Evolutionary conservation across 2,888 invertebrate genomes (phyloP).

Genomic region (Lepeophtheirus nordmannii): DNA sequence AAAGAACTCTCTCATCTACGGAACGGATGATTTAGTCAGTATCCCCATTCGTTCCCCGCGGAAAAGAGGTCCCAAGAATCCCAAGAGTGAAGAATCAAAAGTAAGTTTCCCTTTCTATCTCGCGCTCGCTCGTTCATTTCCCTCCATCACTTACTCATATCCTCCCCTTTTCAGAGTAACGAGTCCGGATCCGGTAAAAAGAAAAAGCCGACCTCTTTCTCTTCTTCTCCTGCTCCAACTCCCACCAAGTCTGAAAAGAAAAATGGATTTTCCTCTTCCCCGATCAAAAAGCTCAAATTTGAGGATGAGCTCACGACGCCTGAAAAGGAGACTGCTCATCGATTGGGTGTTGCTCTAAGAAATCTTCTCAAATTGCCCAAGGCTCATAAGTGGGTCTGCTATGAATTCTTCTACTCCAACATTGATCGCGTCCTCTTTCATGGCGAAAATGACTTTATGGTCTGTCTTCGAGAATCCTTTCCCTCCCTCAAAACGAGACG

Average conservation of each 20-base stretch:
- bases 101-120: too few relatives aligned
- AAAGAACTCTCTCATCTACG: conserved; percentile 22
- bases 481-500: conserved; percentile 72
- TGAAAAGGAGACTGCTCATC: neutral
- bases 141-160: too few relatives aligned
- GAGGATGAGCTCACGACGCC: conserved; percentile 11
- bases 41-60: conserved; percentile 19
- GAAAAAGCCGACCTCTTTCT: neutral
- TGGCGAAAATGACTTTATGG: conserved; percentile 89
- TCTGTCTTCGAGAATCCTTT: conserved; percentile 81
- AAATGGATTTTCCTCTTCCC: neutral
- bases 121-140: too few relatives aligned
- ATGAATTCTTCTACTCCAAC: conserved; percentile 98
- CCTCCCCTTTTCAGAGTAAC: too few relatives aligned
- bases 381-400: conserved; percentile 97
- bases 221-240: neutral
- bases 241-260: neutral
- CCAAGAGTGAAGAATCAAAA: neutral
- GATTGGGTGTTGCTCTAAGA: conserved; percentile 38
- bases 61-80: conserved; percentile 13
- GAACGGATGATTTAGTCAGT: conserved; percentile 20
- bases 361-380: conserved; percentile 92
- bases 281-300: conserved; percentile 1
- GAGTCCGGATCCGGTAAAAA: neutral
- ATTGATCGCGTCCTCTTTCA: conserved; percentile 67